Evolutionary conservation across 2,797 vertebrate genomes (phyloP).

Genomic region (Coregonus sp.): DNA sequence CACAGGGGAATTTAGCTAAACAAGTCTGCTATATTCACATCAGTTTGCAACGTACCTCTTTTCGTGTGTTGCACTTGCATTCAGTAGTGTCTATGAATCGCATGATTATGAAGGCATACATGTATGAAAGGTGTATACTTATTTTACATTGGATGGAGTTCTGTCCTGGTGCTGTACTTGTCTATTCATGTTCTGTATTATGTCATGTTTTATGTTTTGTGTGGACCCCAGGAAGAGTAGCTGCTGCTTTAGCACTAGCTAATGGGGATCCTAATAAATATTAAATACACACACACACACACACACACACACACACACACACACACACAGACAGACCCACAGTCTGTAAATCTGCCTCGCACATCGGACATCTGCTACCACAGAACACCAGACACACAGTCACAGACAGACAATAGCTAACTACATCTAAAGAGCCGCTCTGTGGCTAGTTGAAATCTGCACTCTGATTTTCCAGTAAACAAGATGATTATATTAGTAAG

Average conservation of each 20-base stretch:
- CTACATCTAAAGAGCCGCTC: neutral
- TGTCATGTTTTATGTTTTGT: no score
- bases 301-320: neutral
- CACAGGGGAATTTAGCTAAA: neutral
- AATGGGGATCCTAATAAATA: no score
- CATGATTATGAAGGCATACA: no score
- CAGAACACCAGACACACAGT: neutral
- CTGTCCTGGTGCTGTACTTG: no score
- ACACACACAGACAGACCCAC: neutral
- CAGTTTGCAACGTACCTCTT: no score
- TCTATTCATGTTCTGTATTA: no score
- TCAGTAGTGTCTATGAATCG: no score
- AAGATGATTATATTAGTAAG: neutral
- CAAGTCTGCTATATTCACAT: neutral
- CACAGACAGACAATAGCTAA: neutral
- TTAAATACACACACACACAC: neutral
- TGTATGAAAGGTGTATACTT: no score
- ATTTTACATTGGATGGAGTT: no score
- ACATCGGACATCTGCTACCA: neutral
- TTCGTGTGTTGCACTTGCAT: neutral
- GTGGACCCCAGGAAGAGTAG: no score
- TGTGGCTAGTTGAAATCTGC: neutral
- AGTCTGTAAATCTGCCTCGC: neutral
- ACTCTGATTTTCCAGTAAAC: neutral
- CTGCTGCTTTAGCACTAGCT: no score